Base-by-base conservation (phyloP, 2,113 vertebrate species). In the Genyomyrus donnyi region DNA sequence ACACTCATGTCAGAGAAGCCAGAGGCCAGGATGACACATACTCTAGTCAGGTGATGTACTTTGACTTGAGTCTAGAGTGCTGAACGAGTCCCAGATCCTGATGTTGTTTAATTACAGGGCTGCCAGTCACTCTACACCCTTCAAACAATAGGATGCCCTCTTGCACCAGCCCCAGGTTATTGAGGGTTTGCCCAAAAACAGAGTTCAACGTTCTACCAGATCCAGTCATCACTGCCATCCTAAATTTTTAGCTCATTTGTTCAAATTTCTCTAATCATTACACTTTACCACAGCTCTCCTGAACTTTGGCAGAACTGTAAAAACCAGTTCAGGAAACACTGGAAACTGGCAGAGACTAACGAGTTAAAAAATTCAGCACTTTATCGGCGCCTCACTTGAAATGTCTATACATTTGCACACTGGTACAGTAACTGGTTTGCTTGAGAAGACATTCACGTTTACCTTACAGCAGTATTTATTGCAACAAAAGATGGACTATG, bases 211-310 rank as follows among this genome's bases (percentile, higher is more conserved):
- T 90, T 91, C 93, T 91, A 89, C 45, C 56, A 6, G 62, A 89
- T 90, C 80, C 74, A 93, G 91, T 92, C 87, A 93, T 94, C 88
- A 91, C 88, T 95, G 93, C 94, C 95, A 96, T 96, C 93, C 93
- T 93, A 95, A 96, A 95, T 95, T 95, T 96, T 95, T 95, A 95
- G 93, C 91, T 94, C 88, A 85, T 90, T 92, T 74, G 77, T 88
- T 17, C 74, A 50, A 91, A 91, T 89, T 91, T 86, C 77, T 88
- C 88, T 90, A 90, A 91, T 91, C 88, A 84, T 35, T 46, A 11
- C 50, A 11, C 48, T 80, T 45, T 52, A 89, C 90, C 35, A 84
- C 56, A 89, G 90, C 89, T 80, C 90, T 91, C 86, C 90, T 39
- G 58, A 35, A 74, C 70, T 66, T 42, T 42, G n/a, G 58, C 70